Base-by-base conservation (phyloP, 2,888 invertebrate genomes). In the Thereva nobilitata region DNA sequence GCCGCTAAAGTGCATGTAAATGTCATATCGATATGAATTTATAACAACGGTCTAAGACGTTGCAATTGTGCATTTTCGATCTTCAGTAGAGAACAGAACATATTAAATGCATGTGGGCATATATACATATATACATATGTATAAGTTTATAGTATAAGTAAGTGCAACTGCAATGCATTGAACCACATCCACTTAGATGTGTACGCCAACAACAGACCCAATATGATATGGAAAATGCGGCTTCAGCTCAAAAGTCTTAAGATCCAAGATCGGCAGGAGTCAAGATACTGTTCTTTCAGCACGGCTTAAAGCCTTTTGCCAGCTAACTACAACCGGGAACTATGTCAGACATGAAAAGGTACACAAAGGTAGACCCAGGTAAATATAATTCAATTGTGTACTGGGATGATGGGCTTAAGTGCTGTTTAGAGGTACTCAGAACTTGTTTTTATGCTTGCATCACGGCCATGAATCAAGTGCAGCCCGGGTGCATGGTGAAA, bases 1-100 rank as follows among this genome's bases (percentile, higher is more conserved):
- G 73, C 73, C 73, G 73, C 70, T 73, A 73, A 72, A 72, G 73
- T 73, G 71, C 72, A 72, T 73, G 73, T 72, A 73, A 73, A 72
- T 69, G 73, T 73, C 73, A 73, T 73, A 72, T 73, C 73, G 73
- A 72, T 73, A 73, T 72, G 71, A 70, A 73, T 73, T 73, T 73
- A 73, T 73, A 72, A 73, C 73, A 71, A 70, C 68, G 65, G 69
- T 57, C 68, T 68, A 64, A 70, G 70, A 70, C 69, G 69, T 69
- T 65, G 55, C 65, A 9, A 45, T 12, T n/a, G 10, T 8, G 35
- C 35, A n/a, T 42, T 44, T 38, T 47, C 5, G 45, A 47, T 7
- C 38, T 64, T 53, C 64, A 49, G 44, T 44, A 44, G 44, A 2
- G 44, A 42, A 3, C 37, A 44, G 59, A 47, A 12, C 12, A 59